Base-by-base conservation (phyloP, 2,113 vertebrate genomes). In the Oryzias melastigma region DNA sequence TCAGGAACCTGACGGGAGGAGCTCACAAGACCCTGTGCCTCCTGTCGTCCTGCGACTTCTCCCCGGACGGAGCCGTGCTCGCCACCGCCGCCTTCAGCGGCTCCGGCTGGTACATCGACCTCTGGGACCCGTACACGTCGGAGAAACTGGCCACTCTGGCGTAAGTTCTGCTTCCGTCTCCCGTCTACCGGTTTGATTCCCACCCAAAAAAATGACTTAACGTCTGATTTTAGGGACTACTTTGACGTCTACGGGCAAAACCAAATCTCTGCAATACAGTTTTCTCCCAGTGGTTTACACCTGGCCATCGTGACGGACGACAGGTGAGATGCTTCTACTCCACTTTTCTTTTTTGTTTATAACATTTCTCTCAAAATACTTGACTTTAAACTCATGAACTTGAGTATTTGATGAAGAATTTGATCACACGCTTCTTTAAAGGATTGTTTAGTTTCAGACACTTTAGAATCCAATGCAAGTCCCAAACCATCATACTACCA, bases 71-170 rank as follows among this genome's bases (percentile, higher is more conserved):
- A 0, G 97, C 95, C 0, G 85, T 99, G 82, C 93, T 99, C 0
- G 95, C 95, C 75, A 95, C 96, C 0, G 95, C 94, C 0, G 97
- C 96, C 5, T 96, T 94, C 61, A 83, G 84, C 12, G 73, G 87
- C 0, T 92, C 93, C 62, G 89, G 85, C 74, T 92, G 94, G 90
- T 94, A 91, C 12, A 93, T 96, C 73, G 94, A 95, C 87, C 92
- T 99, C 76, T 99, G 97, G 96, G 97, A 99, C 83, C 97, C 97
- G 19, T 96, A 96, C 88, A 98, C 96, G 0, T 95, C 95, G 4
- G 93, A 97, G 83, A 92, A 93, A 60, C 92, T 99, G 77, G 73
- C 88, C 78, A 93, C 87, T 77, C 91, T 98, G 56, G 87, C 91
- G 97, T 99, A 89, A 52, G 87, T 80, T 58, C 19, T 35, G 8